Evolutionary conservation across 1,140 invertebrate species (phyloP).

Genomic region (Nixonia krombeini): DNA sequence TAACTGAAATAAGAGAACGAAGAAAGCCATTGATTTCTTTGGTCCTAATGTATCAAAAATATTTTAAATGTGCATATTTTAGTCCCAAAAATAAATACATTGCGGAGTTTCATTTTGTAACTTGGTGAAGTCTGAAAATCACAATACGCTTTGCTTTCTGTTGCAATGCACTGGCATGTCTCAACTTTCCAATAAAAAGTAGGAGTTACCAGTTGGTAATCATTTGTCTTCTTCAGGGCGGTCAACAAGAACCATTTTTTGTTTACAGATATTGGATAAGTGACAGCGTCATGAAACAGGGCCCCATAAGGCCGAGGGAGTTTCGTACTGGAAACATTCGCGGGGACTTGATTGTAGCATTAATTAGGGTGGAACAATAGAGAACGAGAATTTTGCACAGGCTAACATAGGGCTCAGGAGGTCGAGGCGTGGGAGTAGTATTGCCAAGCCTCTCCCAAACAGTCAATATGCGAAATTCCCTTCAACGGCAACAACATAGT

Average conservation of each 20-base stretch:
- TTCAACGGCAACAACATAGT: constrained; percentile 33
- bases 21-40: neutral
- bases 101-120: too few species aligned
- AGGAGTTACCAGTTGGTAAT: constrained; percentile 13
- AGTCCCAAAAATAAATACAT: too few species aligned
- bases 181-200: neutral
- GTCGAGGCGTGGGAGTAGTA: constrained; percentile 65
- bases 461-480: constrained; percentile 34
- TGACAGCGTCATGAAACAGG: constrained; percentile 65
- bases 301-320: constrained; percentile 45
- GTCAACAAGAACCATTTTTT: constrained; percentile 66
- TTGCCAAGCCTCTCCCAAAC: constrained; percentile 31
- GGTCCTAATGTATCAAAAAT: too few species aligned
- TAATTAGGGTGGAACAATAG: constrained; percentile 71
- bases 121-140: too few species aligned
- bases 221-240: constrained; percentile 33
- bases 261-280: constrained; percentile 71
- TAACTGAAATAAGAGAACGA: neutral
- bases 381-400: constrained; percentile 68
- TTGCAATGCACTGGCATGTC: neutral
- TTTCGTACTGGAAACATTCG: constrained; percentile 18
- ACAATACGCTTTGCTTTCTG: neutral
- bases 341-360: constrained; percentile 47
- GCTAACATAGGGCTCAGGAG: constrained; percentile 59
- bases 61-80: too few species aligned